phyloP scores from a whole-genome alignment of 2,113 vertebrate genomes.

The Grammomys dolichurus region DNA sequence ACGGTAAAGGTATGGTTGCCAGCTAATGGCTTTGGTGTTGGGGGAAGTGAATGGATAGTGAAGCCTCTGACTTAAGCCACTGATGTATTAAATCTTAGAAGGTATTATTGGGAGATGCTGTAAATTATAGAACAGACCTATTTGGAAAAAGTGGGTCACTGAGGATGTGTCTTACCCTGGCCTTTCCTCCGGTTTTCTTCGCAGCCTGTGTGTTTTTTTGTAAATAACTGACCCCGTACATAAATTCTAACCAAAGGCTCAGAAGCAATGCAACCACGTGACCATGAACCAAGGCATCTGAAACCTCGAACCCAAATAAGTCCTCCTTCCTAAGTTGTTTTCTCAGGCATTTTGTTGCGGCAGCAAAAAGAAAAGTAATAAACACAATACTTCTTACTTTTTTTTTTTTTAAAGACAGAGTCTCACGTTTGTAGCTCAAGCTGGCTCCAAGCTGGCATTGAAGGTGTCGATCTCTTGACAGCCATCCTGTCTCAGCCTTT shows the following conservation, averaged over 20 bases:
- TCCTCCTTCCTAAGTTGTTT: not conserved
- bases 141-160: not conserved
- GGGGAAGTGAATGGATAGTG: not conserved
- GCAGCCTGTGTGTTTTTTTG: too few relatives aligned
- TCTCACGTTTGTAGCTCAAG: not conserved
- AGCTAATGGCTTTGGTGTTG: not conserved
- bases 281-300: not conserved
- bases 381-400: not conserved
- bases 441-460: not conserved
- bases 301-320: not conserved
- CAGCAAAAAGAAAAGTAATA: not conserved
- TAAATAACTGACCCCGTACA: not conserved
- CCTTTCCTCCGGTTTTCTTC: not conserved
- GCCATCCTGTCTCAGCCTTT: not conserved
- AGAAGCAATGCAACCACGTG: not conserved
- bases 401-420: not conserved
- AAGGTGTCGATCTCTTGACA: not conserved
- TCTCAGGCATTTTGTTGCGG: not conserved
- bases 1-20: not conserved
- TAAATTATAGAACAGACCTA: not conserved
- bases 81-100: not conserved
- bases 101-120: not conserved
- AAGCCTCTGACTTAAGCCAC: not conserved
- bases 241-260: not conserved
- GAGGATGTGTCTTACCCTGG: not conserved